Evolutionary conservation across 1,140 invertebrate species (phyloP).

Genomic region (Caenorhabditis remanei): DNA sequence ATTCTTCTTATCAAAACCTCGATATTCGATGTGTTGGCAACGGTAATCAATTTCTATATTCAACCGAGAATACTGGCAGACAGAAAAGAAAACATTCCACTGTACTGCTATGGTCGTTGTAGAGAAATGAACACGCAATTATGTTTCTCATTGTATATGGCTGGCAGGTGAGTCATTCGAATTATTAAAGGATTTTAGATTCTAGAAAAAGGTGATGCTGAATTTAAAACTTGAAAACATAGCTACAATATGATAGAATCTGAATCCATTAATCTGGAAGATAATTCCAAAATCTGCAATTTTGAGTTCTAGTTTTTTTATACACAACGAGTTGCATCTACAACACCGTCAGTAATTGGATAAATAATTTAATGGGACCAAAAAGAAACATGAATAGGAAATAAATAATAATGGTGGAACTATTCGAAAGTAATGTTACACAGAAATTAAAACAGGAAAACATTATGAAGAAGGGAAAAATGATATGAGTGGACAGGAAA

Average conservation of each 20-base stretch:
- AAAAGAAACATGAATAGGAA: not conserved
- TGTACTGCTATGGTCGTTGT: not conserved
- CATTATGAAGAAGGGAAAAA: conserved; percentile 3
- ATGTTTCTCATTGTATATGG: conserved; percentile 2
- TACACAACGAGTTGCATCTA: not conserved
- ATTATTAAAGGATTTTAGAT: too few species aligned
- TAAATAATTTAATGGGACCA: not conserved
- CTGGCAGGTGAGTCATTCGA: conserved; percentile 31
- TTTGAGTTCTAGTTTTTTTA: too few species aligned
- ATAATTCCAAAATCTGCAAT: too few species aligned
- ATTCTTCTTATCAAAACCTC: not conserved
- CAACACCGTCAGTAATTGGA: not conserved
- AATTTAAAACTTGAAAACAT: too few species aligned
- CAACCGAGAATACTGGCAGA: conserved; percentile 24
- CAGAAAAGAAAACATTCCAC: not conserved
- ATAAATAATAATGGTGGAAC: not conserved
- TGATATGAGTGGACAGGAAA: conserved; percentile 37
- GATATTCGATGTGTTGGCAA: not conserved
- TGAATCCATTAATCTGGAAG: too few species aligned
- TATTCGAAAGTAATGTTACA: not conserved
- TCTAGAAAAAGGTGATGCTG: too few species aligned
- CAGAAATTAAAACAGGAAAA: not conserved
- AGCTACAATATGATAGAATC: too few species aligned
- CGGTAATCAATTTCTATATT: not conserved
- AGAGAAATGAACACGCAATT: not conserved